phyloP scores from a whole-genome alignment of 1,140 invertebrate species.

The Zaprionus taronus region DNA sequence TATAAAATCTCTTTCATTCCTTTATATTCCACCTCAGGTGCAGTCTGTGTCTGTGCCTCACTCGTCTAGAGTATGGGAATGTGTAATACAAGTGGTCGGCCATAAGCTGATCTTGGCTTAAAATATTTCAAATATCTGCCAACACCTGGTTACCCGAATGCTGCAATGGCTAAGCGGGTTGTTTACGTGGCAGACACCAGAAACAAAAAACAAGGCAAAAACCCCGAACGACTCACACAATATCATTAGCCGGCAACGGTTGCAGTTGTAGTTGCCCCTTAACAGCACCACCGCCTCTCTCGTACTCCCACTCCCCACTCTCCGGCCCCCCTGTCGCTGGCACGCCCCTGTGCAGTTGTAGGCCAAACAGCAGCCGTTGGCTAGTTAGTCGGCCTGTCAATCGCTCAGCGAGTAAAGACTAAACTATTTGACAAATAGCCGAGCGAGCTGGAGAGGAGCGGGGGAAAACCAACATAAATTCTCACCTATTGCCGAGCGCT shows the following conservation, averaged over 20 bases:
- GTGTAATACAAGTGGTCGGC: conserved; percentile 22
- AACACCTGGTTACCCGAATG: conserved; percentile 59
- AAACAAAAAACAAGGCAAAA: not conserved
- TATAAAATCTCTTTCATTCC: conserved; percentile 13
- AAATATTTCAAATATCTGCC: conserved; percentile 66
- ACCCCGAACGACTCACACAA: conserved; percentile 57
- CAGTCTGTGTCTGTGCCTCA: not conserved
- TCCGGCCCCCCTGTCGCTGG: not conserved
- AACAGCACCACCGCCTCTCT: conserved; percentile 4
- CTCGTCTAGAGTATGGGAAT: not conserved
- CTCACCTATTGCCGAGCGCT: conserved; percentile 66
- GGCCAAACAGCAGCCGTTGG: conserved; percentile 67
- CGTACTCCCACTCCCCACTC: not conserved
- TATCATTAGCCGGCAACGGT: conserved; percentile 45
- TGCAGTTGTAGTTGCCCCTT: conserved; percentile 12
- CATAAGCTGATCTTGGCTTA: conserved; percentile 24
- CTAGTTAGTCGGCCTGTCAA: conserved; percentile 80
- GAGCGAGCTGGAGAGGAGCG: conserved; percentile 12
- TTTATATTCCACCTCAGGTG: not conserved
- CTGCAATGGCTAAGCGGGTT: conserved; percentile 61
- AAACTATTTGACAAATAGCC: conserved; percentile 83
- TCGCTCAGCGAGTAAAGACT: conserved; percentile 75
- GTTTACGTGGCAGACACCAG: conserved; percentile 61
- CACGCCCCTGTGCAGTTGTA: conserved; percentile 24
- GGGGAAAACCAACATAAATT: conserved; percentile 78